These are phyloP conservation scores for Aporrectodea caliginosa DNA, from an alignment of 1,140 invertebrate species.

Conservation along the genomic window DNA sequence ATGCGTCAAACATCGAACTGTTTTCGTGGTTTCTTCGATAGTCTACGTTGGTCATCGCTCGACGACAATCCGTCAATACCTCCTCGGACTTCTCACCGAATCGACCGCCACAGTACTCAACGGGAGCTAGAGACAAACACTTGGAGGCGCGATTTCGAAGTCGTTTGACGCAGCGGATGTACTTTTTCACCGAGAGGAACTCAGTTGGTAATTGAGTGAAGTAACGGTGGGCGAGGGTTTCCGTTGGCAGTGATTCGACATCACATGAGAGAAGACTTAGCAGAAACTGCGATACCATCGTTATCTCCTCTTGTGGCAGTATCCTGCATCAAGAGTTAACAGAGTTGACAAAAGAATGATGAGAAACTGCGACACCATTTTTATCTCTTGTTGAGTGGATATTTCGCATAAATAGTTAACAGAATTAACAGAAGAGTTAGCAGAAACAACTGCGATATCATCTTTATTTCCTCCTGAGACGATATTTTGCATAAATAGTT, in stretches of 20 bases:
- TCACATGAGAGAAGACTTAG: background rate
- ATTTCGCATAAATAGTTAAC: too few relatives aligned
- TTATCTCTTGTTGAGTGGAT: too few relatives aligned
- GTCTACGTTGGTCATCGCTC: background rate
- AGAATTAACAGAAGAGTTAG: too few relatives aligned
- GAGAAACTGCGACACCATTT: too few relatives aligned
- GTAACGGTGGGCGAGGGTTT: background rate
- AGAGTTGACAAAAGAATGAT: too few relatives aligned
- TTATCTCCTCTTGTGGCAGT: background rate
- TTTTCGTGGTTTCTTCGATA: background rate
- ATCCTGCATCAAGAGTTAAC: background rate
- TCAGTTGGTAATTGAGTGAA: background rate
- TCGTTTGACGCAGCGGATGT: background rate
- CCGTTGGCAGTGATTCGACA: conserved; percentile 7
- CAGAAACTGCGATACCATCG: background rate
- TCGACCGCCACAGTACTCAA: background rate
- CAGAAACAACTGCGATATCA: too few relatives aligned
- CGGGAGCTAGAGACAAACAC: background rate
- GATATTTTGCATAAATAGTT: too few relatives aligned
- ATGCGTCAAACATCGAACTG: background rate
- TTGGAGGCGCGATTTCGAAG: background rate
- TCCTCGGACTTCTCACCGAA: background rate
- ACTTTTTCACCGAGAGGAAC: background rate
- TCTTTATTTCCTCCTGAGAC: too few relatives aligned
- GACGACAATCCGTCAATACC: background rate